Conservation (phyloP, 2,797 vertebrate genomes). For the Basileuterus tristriatus region DNA sequence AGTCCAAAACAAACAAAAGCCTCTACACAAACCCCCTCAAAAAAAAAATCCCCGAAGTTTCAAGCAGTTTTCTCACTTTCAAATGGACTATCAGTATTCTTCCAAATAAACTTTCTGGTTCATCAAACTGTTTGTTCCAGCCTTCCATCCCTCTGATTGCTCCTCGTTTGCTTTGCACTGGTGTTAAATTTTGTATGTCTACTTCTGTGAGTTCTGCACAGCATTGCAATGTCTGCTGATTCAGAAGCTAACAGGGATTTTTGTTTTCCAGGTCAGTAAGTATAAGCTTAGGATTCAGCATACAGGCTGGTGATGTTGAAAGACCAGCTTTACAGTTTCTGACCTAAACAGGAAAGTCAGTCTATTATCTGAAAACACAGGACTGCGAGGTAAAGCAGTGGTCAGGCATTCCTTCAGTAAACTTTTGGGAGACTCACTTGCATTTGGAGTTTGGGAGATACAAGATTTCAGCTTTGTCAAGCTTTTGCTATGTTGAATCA, state of each 20-base stretch:
- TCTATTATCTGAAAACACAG: not conserved
- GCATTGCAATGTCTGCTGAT: slow-evolving; percentile 51
- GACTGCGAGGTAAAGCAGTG: not conserved
- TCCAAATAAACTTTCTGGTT: not conserved
- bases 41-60: not conserved
- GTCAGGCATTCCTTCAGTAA: not conserved
- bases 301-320: slow-evolving; percentile 14
- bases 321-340: slow-evolving; percentile 24
- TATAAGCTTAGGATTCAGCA: slow-evolving; percentile 46
- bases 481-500: not conserved
- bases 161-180: not conserved
- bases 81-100: not conserved
- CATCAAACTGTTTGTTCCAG: slow-evolving; percentile 13
- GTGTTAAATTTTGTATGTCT: slow-evolving; percentile 32
- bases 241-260: slow-evolving; percentile 41
- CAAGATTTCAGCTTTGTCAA: not conserved
- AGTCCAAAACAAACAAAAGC: not conserved
- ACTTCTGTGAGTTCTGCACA: slow-evolving; percentile 17
- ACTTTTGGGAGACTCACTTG: not conserved
- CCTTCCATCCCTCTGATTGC: not conserved
- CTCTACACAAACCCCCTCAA: not conserved
- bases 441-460: not conserved
- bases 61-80: not conserved
- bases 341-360: not conserved
- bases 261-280: slow-evolving; percentile 61